Conservation (phyloP, 2,113 vertebrate genomes). For the Alexandromys fortis region DNA sequence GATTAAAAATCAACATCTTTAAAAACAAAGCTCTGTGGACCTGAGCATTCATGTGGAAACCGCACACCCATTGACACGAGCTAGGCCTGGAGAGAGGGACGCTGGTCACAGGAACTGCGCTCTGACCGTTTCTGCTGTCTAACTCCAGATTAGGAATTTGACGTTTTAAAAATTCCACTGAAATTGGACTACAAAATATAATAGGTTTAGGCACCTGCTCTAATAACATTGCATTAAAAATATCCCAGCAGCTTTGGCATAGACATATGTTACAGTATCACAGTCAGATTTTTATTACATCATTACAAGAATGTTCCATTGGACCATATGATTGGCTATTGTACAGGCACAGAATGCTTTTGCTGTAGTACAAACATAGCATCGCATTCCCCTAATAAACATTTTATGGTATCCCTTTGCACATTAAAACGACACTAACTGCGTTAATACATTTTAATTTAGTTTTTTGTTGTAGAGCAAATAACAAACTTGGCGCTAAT, state of each 20-base stretch:
- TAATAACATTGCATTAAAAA: constrained; percentile 84
- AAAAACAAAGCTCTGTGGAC: constrained; percentile 68
- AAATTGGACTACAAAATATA: constrained; percentile 82
- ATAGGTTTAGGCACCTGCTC: constrained; percentile 80
- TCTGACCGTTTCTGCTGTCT: constrained; percentile 16
- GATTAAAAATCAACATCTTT: background rate
- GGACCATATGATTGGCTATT: constrained; percentile 84
- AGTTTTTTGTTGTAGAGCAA: constrained; percentile 87
- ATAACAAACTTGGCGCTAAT: constrained; percentile 88
- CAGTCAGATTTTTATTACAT: constrained; percentile 91
- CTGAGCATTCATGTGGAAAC: constrained; percentile 42
- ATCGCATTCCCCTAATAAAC: constrained; percentile 89
- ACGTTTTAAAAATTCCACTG: constrained; percentile 78
- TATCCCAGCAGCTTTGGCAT: constrained; percentile 84
- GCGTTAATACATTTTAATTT: constrained; percentile 89
- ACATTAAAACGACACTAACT: constrained; percentile 88
- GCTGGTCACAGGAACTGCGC: background rate
- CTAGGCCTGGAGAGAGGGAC: background rate
- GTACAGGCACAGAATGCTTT: constrained; percentile 81
- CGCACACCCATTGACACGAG: background rate
- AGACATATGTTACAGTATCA: constrained; percentile 92
- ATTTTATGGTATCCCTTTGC: constrained; percentile 87
- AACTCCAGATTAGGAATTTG: constrained; percentile 67
- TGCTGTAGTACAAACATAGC: constrained; percentile 81
- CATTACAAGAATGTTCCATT: constrained; percentile 87